Percentiles rank a stretch among this genome's conserved stretches.
Conservation (phyloP, 2,888 invertebrate species). For the Cryptosula pallasiana region DNA sequence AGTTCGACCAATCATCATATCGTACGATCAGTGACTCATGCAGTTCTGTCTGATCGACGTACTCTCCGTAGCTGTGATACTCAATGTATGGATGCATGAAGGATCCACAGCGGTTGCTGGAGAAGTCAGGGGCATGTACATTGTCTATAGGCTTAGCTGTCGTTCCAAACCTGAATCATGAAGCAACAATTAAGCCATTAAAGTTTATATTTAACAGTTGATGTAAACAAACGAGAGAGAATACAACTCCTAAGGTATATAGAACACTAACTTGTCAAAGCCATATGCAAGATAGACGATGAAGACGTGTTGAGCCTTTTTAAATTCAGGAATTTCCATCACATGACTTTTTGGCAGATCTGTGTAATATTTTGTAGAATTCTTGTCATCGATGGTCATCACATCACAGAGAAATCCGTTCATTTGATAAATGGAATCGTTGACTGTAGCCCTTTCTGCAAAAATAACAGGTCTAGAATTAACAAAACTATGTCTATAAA, state of each 20-base stretch:
- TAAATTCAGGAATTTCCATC: slow-evolving; percentile 17
- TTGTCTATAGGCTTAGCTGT: slow-evolving; percentile 19
- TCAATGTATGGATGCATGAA: slow-evolving; percentile 21
- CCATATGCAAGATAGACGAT: slow-evolving; percentile 11
- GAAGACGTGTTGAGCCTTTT: not conserved
- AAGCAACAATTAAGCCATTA: no score
- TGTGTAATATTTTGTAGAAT: not conserved
- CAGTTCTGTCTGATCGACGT: slow-evolving; percentile 13
- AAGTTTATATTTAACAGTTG: no score
- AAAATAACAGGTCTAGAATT: not conserved
- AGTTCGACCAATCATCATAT: slow-evolving; percentile 20
- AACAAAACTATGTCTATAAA: no score
- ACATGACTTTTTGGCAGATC: slow-evolving; percentile 20
- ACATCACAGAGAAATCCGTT: slow-evolving; percentile 19
- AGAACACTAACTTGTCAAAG: slow-evolving; percentile 15
- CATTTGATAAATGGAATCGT: slow-evolving; percentile 18
- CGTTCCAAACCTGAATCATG: slow-evolving; percentile 21
- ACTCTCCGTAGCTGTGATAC: slow-evolving; percentile 14
- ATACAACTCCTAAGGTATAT: no score
- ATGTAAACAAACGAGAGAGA: no score
- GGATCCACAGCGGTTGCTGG: not conserved
- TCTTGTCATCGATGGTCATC: slow-evolving; percentile 12
- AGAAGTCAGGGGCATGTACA: slow-evolving; percentile 24
- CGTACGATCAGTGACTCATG: slow-evolving; percentile 23
- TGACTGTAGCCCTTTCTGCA: not conserved